Evolutionary conservation across 2,113 vertebrate genomes (phyloP), one percentile per base, ranked within the genome.

Genomic region (Thunnus thynnus): DNA sequence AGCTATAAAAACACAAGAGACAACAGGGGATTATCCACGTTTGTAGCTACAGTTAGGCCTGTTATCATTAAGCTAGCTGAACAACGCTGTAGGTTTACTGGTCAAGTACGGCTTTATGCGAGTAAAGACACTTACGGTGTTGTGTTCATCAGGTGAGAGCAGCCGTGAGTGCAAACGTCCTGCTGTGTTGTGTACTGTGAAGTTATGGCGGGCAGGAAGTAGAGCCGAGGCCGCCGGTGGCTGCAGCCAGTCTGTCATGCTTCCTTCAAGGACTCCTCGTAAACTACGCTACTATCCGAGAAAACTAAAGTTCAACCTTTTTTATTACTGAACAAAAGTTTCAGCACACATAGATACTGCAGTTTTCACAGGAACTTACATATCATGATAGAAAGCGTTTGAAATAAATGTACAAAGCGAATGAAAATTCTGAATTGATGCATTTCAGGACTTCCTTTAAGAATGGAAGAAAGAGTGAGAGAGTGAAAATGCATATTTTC

Each of bases 171-270:
- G 36, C 61, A 46, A 16, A n/a, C 36, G 11, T 36, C 51, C 47
- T n/a, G 52, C 51, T 60, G 56, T 69, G 64, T 27, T 61, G 58
- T 74, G 64, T 47, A 65, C 78, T 51, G 44, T 8, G 50, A 91
- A 90, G 72, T 91, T 90, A 41, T 18, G 20, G 61, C 60, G 70
- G 51, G 32, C 82, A 90, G 92, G 89, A 92, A 93, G 88, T 92
- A 22, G 30, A 68, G 65, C 57, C 4, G 46, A 55, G 71, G 63
- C 57, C 52, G 48, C 17, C 22, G 55, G 47, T 48, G 36, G 48
- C 22, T 5, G 62, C 46, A 48, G 51, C 46, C 61, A 36, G 67
- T 20, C 17, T 50, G 64, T 13, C 44, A 61, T 55, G 90, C n/a
- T 85, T 87, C 90, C 1, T 92, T 92, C 86, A 86, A 0, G 4